A percentile compares a stretch with the other conserved stretches of the same genome.
Evolutionary conservation across 1,140 invertebrate species (phyloP).

Genomic region (Heterodera carotae): DNA sequence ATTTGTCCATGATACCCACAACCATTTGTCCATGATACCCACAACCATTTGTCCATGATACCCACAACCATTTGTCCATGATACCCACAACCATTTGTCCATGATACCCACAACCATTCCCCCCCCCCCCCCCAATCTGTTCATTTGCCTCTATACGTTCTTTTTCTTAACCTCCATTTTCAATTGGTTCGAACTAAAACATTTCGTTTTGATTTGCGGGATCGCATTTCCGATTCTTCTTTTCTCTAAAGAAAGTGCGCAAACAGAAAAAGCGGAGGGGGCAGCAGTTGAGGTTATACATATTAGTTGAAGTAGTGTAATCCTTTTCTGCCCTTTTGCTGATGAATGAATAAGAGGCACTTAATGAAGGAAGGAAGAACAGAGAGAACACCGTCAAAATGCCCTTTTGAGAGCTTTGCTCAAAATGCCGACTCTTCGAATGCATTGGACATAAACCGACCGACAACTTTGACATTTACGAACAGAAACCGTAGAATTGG

Average conservation of each 20-base stretch:
- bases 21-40: no score
- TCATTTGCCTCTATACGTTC: not conserved
- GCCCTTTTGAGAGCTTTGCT: no score
- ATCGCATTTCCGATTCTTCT: not conserved
- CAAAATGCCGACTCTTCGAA: not conserved
- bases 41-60: no score
- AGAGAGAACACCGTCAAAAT: conserved; percentile 3
- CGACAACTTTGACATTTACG: not conserved
- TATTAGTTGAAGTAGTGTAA: not conserved
- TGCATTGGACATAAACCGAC: not conserved
- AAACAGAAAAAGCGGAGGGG: not conserved
- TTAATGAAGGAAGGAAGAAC: conserved; percentile 1
- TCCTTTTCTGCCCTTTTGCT: not conserved
- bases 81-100: no score
- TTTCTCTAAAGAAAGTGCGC: not conserved
- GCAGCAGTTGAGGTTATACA: not conserved
- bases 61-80: no score
- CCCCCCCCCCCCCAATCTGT: not conserved
- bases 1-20: no score
- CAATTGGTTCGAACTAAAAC: not conserved
- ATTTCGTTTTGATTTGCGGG: not conserved
- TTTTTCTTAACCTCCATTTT: not conserved
- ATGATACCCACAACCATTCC: no score
- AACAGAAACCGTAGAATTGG: no score
- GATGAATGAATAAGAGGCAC: conserved; percentile 1